Conservation (phyloP, 2,797 vertebrate genomes). For the Poeciliopsis infans region DNA sequence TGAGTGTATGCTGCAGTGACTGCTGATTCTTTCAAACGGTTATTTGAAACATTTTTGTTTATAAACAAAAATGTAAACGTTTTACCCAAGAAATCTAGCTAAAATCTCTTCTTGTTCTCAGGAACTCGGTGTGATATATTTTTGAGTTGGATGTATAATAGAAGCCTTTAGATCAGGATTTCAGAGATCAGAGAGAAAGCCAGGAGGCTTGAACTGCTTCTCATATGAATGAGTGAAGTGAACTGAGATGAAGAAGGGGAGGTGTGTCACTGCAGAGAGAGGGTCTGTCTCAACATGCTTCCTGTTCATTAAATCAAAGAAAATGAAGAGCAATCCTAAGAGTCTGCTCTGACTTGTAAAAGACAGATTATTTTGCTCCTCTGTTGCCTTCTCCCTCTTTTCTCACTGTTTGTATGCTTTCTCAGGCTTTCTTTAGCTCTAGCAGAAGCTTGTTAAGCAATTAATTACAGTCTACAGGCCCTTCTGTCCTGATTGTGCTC, state of each 20-base stretch:
- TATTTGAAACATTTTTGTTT: not conserved
- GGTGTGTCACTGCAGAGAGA: not conserved
- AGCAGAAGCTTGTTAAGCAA: constrained; percentile 56
- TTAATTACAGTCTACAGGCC: constrained; percentile 42
- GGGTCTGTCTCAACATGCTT: not conserved
- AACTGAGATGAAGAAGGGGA: not conserved
- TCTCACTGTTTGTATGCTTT: constrained; percentile 26
- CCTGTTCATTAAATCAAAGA: not conserved
- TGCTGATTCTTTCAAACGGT: not conserved
- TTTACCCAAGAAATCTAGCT: not conserved
- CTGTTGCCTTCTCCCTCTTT: not conserved
- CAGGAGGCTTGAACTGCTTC: not conserved
- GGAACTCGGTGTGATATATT: not conserved
- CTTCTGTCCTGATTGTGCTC: not conserved
- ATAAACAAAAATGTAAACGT: not conserved
- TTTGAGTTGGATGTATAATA: not conserved
- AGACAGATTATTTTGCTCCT: not conserved
- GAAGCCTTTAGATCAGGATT: not conserved
- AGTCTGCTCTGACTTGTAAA: not conserved
- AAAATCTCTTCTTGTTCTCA: not conserved
- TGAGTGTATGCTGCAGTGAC: not conserved
- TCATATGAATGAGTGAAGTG: not conserved
- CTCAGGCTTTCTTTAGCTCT: constrained; percentile 24
- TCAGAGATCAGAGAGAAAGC: not conserved
- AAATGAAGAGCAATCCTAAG: not conserved